phyloP scores from a whole-genome alignment of 92 coral and sea anemone species.

The Zoanthus gigantus region DNA sequence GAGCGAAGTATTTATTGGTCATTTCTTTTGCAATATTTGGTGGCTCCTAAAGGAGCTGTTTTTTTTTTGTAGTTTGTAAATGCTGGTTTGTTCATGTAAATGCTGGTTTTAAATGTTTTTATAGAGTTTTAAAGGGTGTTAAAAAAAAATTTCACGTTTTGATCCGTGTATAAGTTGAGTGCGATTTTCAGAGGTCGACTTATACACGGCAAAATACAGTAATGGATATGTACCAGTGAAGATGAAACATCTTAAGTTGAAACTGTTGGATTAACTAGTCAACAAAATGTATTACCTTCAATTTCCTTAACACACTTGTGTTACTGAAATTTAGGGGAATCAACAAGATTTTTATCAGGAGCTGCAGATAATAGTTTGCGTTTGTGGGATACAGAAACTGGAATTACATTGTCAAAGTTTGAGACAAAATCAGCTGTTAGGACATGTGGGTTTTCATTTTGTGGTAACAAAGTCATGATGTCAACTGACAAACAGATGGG shows the following conservation, averaged over 20 bases:
- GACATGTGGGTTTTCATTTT: constrained; percentile 92
- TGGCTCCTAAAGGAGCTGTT: not conserved
- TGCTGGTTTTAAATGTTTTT: too few species aligned
- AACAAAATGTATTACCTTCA: not conserved
- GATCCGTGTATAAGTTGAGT: too few species aligned
- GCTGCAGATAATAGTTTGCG: constrained; percentile 96
- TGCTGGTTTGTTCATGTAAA: too few species aligned
- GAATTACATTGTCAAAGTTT: constrained; percentile 83
- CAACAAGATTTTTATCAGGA: constrained; percentile 87
- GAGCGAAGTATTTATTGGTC: too few species aligned
- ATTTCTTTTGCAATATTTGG: constrained; percentile 25
- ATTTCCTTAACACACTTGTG: constrained; percentile 6
- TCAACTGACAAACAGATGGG: constrained; percentile 99
- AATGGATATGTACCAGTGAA: too few species aligned
- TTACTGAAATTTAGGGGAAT: constrained; percentile 70
- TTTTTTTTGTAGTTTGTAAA: not conserved
- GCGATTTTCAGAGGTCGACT: too few species aligned
- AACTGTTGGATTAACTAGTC: not conserved
- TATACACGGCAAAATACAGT: too few species aligned
- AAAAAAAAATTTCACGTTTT: too few species aligned
- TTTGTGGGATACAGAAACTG: constrained; percentile 97
- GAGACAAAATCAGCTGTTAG: constrained; percentile 96
- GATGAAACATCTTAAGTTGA: too few species aligned
- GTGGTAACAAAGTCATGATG: constrained; percentile 88
- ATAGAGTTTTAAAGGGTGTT: too few species aligned